Percentiles rank a stretch among this genome's conserved stretches.
These are phyloP conservation scores for Bimastos eiseni DNA, from an alignment of 2,888 invertebrate species.

Conservation along the genomic window DNA sequence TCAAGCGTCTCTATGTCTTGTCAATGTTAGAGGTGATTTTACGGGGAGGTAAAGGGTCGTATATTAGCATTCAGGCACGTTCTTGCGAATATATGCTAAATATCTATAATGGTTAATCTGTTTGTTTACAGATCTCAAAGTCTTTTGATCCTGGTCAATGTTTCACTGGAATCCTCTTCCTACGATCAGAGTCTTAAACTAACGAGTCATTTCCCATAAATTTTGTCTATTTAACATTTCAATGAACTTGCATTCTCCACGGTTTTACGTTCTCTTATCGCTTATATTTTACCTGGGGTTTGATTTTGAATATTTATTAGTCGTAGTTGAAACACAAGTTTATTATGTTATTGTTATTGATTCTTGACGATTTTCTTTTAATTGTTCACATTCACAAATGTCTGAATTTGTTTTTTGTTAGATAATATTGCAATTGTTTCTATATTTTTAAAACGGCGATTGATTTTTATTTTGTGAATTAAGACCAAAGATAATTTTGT, in stretches of 20 bases:
- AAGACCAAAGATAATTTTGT: neutral
- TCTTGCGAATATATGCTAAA: neutral
- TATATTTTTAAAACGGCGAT: no score
- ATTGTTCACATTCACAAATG: neutral
- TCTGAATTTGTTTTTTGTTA: neutral
- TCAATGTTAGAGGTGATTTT: no score
- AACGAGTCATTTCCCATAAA: neutral
- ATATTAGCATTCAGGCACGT: no score
- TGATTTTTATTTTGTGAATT: neutral
- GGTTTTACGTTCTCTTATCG: neutral
- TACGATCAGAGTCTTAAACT: neutral
- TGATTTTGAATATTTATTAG: neutral
- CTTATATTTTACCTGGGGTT: neutral
- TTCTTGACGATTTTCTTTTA: neutral
- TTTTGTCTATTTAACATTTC: neutral
- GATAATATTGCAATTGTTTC: neutral
- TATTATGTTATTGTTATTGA: neutral
- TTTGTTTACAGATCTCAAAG: neutral
- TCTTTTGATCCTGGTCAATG: neutral
- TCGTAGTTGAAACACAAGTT: neutral
- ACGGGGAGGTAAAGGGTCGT: no score
- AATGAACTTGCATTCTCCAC: neutral
- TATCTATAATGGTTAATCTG: neutral
- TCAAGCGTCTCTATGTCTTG: no score
- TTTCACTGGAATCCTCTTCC: neutral